Percentiles rank a stretch among this genome's conserved stretches.
Evolutionary conservation across 2,888 invertebrate species (phyloP).

Genomic region (Eupeodes latifasciatus): DNA sequence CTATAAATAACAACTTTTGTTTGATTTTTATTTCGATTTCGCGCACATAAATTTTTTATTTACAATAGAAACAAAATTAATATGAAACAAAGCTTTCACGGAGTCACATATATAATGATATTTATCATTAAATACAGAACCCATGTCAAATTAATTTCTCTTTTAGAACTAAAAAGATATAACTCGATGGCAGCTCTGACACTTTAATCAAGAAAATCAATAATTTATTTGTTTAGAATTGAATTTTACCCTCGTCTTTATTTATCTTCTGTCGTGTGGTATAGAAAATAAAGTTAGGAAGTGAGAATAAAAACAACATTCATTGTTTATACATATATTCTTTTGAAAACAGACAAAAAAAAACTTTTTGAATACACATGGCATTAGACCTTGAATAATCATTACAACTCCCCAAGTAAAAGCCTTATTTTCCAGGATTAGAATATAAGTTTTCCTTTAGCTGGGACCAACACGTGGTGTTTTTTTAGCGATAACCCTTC

Average conservation of each 20-base stretch:
- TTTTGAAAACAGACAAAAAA: not conserved
- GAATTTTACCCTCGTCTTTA: conserved; percentile 13
- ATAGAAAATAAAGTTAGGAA: not conserved
- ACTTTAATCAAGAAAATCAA: conserved; percentile 44
- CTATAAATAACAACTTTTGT: conserved; percentile 5
- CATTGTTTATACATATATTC: not conserved
- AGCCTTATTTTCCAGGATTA: too few species aligned
- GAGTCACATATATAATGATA: conserved; percentile 1
- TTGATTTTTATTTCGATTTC: not conserved
- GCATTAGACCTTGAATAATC: too few species aligned
- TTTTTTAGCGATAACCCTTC: too few species aligned
- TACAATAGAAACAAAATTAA: not conserved
- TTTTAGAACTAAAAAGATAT: conserved; percentile 7
- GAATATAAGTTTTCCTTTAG: too few species aligned
- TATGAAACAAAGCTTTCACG: conserved; percentile 9
- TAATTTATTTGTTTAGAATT: conserved; percentile 37
- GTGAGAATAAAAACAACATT: not conserved
- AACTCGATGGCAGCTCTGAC: conserved; percentile 40
- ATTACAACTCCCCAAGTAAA: too few species aligned
- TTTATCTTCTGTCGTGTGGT: conserved; percentile 21
- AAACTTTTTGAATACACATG: not conserved
- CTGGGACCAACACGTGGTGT: too few species aligned
- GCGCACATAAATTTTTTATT: not conserved
- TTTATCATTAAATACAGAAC: conserved; percentile 27
- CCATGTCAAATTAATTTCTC: conserved; percentile 17